Percentiles rank a stretch among this genome's conserved stretches.
phyloP scores from a whole-genome alignment of 2,113 vertebrate genomes.

The Onychorhynchus coronatus region DNA sequence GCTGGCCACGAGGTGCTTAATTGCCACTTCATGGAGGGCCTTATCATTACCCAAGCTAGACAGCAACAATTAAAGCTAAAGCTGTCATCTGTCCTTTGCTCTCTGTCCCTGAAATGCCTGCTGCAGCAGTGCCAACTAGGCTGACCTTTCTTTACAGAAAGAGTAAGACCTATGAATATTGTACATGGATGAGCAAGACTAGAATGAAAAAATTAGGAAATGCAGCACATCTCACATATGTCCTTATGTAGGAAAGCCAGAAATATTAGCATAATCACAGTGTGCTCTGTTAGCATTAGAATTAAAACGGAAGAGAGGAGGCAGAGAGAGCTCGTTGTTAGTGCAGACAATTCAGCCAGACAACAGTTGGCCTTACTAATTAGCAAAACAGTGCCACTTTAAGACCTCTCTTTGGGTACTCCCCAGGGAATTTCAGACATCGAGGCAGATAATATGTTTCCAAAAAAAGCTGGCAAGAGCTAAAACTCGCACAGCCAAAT shows the following conservation, averaged over 20 bases:
- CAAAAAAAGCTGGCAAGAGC: conserved; percentile 38
- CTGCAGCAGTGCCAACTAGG: background rate
- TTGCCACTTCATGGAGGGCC: background rate
- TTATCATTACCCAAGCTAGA: background rate
- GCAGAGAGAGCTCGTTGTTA: conserved; percentile 33
- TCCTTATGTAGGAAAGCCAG: conserved; percentile 56
- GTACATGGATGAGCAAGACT: background rate
- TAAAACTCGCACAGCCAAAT: conserved; percentile 37
- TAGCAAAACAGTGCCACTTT: conserved; percentile 53
- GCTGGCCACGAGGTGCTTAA: background rate
- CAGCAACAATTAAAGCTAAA: background rate
- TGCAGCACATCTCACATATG: conserved; percentile 37
- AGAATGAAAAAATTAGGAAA: conserved; percentile 50
- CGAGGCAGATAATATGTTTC: conserved; percentile 9
- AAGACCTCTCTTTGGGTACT: conserved; percentile 34
- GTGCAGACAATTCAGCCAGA: conserved; percentile 48
- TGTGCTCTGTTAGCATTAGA: conserved; percentile 54
- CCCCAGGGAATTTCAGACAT: conserved; percentile 38
- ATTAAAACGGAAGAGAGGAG: conserved; percentile 43
- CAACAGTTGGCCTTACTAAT: conserved; percentile 68
- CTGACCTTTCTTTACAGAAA: background rate
- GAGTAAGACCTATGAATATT: background rate
- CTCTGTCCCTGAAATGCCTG: background rate
- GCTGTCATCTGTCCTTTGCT: background rate
- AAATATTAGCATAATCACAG: conserved; percentile 71